Base-by-base conservation (phyloP, 92 coral and sea anemone genomes). In the Phymanthus crucifer region DNA sequence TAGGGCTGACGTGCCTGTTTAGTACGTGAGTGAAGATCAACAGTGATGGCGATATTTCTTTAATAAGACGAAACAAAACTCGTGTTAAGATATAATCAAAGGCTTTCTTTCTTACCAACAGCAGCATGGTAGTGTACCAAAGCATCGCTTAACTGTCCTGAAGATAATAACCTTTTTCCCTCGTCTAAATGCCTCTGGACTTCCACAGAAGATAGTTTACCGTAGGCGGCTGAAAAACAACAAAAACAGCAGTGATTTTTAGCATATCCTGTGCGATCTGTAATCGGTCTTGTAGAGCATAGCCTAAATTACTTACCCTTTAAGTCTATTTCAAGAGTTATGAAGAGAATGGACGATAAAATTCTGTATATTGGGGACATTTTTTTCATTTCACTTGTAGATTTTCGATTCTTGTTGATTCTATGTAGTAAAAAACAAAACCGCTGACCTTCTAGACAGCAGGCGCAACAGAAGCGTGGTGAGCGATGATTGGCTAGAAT, bases 391-490 rank as follows among this genome's bases (percentile, higher is more conserved):
- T 18, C 27, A 77, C 11, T 29, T 86, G 37, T 38, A 61, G 68
- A 64, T 40, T 70, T 50, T 46, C 16, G 48, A 43, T 73, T 79
- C 27, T 45, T 73, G 70, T n/a, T 71, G 47, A 35, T 57, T 73
- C 37, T 70, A 24, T 48, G 85, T 78, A 45, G 76, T 89, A 36
- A 74, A 23, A 78, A 74, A 32, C 75, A 79, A 72, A 45, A 90
- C 97, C 97, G 91, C 97, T 82, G 94, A 32, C 83, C 94, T 84
- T 83, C 32, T 87, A 79, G 78, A 92, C 90, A 54, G 81, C 86
- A 57, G 97, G 97, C 97, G 94, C 97, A 85, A 71, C 71, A 83
- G 83, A 74, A 77, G 94, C 99, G 99, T 95, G 99, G 99, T 95
- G 86, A 86, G 89, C 91, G 79, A 57, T 86, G 85, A 95, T 95